phyloP scores from a whole-genome alignment of 2,888 invertebrate genomes.

The Chaitophorus viminalis region DNA sequence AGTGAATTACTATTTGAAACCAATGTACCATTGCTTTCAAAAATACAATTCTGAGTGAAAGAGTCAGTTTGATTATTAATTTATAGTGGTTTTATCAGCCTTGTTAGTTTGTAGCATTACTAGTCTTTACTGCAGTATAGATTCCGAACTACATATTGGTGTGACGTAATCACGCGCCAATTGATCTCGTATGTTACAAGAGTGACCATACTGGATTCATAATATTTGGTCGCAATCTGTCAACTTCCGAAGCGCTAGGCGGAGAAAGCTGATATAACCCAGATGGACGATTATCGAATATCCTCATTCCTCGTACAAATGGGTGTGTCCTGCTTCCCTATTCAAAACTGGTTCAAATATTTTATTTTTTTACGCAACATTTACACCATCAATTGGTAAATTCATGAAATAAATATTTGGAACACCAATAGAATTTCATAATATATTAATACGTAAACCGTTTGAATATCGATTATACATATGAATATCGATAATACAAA shows the following conservation, averaged over 20 bases:
- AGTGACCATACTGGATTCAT: slow-evolving; percentile 21
- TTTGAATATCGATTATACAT: neutral
- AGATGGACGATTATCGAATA: slow-evolving; percentile 54
- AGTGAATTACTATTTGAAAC: no score
- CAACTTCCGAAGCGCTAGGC: slow-evolving; percentile 57
- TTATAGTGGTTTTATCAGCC: neutral
- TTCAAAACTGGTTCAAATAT: slow-evolving; percentile 47
- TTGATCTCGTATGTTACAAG: neutral
- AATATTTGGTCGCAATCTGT: slow-evolving; percentile 50
- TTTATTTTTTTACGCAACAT: slow-evolving; percentile 38
- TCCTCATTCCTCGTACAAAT: slow-evolving; percentile 52
- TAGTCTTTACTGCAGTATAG: neutral
- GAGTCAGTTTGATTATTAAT: no score
- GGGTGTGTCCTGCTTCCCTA: slow-evolving; percentile 50
- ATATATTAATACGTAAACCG: neutral
- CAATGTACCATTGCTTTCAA: no score
- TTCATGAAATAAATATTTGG: neutral
- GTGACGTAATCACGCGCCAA: neutral
- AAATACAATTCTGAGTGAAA: no score
- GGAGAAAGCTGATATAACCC: slow-evolving; percentile 56
- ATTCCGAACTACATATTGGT: neutral
- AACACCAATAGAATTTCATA: neutral
- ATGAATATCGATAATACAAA: neutral
- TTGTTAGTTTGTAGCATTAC: neutral
- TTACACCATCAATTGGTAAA: neutral